A percentile compares a stretch with the other conserved stretches of the same genome.
Evolutionary conservation across 1,140 invertebrate species (phyloP).

Genomic region (Drosophila rufa): DNA sequence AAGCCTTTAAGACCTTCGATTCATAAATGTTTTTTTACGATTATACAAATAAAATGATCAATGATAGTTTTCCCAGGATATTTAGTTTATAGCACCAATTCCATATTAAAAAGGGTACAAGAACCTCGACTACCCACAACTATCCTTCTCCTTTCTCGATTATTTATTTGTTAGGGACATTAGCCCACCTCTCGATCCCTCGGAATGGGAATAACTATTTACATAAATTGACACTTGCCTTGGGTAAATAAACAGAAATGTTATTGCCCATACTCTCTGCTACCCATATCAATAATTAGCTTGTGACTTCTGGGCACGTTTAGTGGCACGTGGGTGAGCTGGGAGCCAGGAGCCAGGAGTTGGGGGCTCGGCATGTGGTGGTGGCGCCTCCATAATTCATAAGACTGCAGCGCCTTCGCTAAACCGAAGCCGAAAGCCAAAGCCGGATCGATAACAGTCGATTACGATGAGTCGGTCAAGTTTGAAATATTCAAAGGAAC

Average conservation of each 20-base stretch:
- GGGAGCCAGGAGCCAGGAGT: too few species aligned
- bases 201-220: constrained; percentile 42
- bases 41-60: neutral
- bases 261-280: constrained; percentile 9
- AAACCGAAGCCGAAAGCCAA: constrained; percentile 3
- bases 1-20: too few species aligned
- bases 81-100: neutral
- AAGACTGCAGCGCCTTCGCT: constrained; percentile 52
- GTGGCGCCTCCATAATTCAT: constrained; percentile 54
- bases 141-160: neutral
- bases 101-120: neutral
- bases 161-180: constrained; percentile 43
- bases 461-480: constrained; percentile 63
- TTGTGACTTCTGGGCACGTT: constrained; percentile 25
- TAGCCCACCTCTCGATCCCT: constrained; percentile 14
- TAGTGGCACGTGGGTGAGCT: constrained; percentile 28
- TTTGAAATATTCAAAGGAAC: constrained; percentile 61
- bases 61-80: neutral
- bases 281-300: constrained; percentile 46
- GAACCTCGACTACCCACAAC: neutral
- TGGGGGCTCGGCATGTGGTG: neutral
- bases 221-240: constrained; percentile 70
- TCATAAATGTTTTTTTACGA: too few species aligned
- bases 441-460: constrained; percentile 60
- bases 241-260: constrained; percentile 24